Percentiles rank a stretch among this genome's conserved stretches.
Conservation (phyloP, 2,113 vertebrate species). For the Plestiodon gilberti region DNA sequence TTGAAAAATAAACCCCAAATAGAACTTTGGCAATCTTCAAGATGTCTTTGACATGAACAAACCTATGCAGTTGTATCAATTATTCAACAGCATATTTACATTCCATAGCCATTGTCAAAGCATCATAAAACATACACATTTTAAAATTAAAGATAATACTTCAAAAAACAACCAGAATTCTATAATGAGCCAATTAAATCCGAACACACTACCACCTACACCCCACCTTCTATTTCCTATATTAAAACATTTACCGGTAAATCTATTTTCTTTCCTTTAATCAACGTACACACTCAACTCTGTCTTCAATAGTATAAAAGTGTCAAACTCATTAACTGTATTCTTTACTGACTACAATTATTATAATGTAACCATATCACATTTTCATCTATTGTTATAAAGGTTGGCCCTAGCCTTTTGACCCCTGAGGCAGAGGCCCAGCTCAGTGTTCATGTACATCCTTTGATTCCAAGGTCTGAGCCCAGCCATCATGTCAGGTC, state of each 20-base stretch:
- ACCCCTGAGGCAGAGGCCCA: background rate
- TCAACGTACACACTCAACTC: background rate
- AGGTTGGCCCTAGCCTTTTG: background rate
- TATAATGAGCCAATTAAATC: slow-evolving; percentile 6
- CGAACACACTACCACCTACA: background rate
- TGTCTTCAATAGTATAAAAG: background rate
- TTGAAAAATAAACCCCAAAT: background rate
- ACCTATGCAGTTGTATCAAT: background rate
- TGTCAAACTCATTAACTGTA: slow-evolving; percentile 4
- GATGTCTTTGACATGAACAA: background rate
- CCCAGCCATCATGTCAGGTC: background rate
- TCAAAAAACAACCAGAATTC: background rate
- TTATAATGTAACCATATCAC: background rate
- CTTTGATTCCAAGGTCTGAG: background rate
- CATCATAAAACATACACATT: background rate
- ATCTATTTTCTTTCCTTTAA: background rate
- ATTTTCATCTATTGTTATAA: background rate
- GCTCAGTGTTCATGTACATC: background rate
- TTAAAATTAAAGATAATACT: background rate
- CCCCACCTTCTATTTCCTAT: background rate
- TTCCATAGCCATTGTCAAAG: background rate
- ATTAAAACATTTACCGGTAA: slow-evolving; percentile 17
- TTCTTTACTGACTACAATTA: background rate
- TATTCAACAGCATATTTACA: background rate
- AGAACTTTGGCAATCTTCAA: background rate